These are phyloP conservation scores for Bradysia coprophila DNA, from an alignment of 1,140 invertebrate species.

Conservation along the genomic window DNA sequence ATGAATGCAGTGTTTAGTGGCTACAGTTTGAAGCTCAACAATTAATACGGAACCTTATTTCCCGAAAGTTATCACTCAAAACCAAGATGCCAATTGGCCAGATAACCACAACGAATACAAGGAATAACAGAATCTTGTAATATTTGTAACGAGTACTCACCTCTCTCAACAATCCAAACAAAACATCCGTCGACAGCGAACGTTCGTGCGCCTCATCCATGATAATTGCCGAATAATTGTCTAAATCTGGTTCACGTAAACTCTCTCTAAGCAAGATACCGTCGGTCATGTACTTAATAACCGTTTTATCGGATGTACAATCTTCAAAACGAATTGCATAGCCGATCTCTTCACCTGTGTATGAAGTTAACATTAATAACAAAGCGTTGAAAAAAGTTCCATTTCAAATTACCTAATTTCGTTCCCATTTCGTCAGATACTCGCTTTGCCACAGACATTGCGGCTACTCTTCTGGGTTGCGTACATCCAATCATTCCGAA, in stretches of 20 bases:
- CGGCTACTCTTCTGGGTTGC: conserved; percentile 84
- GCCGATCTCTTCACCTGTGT: conserved; percentile 69
- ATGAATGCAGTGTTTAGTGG: too few species aligned
- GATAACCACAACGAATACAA: too few species aligned
- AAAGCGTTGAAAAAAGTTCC: neutral
- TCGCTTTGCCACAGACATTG: conserved; percentile 98
- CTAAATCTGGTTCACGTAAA: conserved; percentile 83
- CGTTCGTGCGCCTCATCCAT: conserved; percentile 99
- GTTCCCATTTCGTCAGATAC: conserved; percentile 96
- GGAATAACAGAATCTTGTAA: too few species aligned
- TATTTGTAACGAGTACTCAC: too few species aligned
- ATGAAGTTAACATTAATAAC: neutral
- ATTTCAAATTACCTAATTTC: conserved; percentile 40
- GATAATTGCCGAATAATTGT: conserved; percentile 90
- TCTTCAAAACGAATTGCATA: conserved; percentile 99
- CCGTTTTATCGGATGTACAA: conserved; percentile 88
- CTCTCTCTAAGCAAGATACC: conserved; percentile 94
- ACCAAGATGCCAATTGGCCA: too few species aligned
- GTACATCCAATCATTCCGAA: conserved; percentile 93
- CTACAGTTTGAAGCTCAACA: too few species aligned
- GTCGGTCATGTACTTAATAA: conserved; percentile 99
- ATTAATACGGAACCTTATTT: too few species aligned
- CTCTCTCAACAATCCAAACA: conserved; percentile 91
- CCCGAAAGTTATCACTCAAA: too few species aligned
- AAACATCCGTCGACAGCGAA: conserved; percentile 92